Base-by-base conservation (phyloP, 1,140 invertebrate genomes). In the Solenopsis invicta region DNA sequence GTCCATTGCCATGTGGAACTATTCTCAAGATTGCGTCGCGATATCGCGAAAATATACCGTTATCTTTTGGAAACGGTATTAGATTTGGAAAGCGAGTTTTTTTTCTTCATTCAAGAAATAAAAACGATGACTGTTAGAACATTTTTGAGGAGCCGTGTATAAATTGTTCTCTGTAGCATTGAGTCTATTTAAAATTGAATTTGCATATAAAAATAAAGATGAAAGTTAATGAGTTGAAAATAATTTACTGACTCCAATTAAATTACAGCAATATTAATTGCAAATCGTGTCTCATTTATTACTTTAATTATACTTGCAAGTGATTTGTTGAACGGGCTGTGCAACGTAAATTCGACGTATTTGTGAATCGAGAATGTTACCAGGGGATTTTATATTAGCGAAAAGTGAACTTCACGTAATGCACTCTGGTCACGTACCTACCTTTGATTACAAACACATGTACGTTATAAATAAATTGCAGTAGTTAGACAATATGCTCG, bases 371-470 rank as follows among this genome's bases (percentile, higher is more conserved):
- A 69, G 24, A 77, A 78, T 34, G 18, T 48, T 78, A 41, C 6
- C 9, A 34, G 16, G 10, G n/a, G 12, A 10, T 50, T 37, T 64
- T 2, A 4, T 12, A 24, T 61, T 41, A 54, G n/a, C 18, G 9
- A 41, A 81, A 16, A 52, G 16, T 52, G 16, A 29, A 21, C 24
- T 72, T 48, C 1, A 59, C 21, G 5, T 54, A 87, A 50, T 29
- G 24, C 52, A 56, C 67, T 77, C 67, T 77, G 86, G 77, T 92
- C 89, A 80, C 88, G 66, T 91, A 88, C 37, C 88, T 90, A 24
- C 88, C 82, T 66, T 34, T 59, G 13, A 78, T 81, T n/a, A 56
- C 16, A 6, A 21, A 45, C 0, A 10, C 21, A 13, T 4, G 2
- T 4, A 0, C 29, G 37, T 24, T 37, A 50, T 4, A 24, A 24